Evolutionary conservation across 2,797 vertebrate species (phyloP).

Genomic region (Mionectes olivaceus): DNA sequence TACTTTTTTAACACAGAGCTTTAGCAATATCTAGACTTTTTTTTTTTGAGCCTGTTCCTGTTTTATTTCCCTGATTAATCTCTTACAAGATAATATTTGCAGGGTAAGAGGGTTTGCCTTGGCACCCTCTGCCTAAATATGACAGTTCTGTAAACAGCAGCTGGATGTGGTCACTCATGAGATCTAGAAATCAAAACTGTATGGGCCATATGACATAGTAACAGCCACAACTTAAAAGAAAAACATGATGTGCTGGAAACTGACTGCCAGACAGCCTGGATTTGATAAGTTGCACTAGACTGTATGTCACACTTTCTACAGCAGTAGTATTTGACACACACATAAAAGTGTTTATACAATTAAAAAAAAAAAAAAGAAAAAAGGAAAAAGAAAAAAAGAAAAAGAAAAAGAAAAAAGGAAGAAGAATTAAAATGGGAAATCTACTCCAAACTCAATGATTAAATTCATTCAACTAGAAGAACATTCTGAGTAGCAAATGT

Average conservation of each 20-base stretch:
- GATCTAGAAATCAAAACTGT: conserved; percentile 63
- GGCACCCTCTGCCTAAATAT: background rate
- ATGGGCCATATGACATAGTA: background rate
- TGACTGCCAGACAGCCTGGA: conserved; percentile 2
- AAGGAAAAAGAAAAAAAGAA: no score
- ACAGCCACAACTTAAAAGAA: conserved; percentile 1
- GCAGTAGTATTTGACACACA: background rate
- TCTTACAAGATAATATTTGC: conserved; percentile 1
- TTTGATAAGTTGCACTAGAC: conserved; percentile 22
- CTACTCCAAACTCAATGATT: background rate
- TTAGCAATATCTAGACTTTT: background rate
- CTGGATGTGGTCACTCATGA: conserved; percentile 1
- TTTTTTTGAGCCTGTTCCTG: background rate
- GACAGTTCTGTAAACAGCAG: conserved; percentile 34
- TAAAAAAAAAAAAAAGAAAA: accelerated
- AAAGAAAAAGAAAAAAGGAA: background rate
- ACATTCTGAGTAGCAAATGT: conserved; percentile 13
- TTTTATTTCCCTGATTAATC: conserved; percentile 37
- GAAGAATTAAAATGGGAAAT: background rate
- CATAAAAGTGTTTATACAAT: background rate
- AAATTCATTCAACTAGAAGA: conserved; percentile 34
- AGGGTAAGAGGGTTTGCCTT: conserved; percentile 18
- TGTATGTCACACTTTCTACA: conserved; percentile 5
- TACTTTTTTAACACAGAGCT: background rate
- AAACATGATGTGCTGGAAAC: conserved; percentile 17